Evolutionary conservation across 2,113 vertebrate genomes (phyloP).

Genomic region (Strix uralensis): DNA sequence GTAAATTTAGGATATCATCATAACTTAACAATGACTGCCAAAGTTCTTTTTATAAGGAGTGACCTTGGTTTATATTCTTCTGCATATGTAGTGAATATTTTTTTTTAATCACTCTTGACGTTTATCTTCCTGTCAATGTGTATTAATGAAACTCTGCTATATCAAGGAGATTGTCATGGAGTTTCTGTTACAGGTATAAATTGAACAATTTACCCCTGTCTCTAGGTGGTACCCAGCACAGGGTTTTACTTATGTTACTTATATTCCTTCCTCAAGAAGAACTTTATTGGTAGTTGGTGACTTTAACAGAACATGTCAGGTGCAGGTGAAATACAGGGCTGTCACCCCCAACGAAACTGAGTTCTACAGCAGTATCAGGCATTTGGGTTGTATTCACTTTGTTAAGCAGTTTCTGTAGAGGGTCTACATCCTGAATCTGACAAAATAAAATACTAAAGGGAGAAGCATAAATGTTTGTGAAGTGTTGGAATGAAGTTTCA

Average conservation of each 20-base stretch:
- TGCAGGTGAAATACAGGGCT: neutral
- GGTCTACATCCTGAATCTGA: neutral
- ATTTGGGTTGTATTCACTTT: neutral
- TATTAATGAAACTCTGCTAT: neutral
- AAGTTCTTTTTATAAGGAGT: neutral
- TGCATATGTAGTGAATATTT: neutral
- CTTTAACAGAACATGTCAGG: neutral
- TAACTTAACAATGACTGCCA: neutral
- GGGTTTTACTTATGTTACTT: neutral
- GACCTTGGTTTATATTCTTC: neutral
- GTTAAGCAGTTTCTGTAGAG: neutral
- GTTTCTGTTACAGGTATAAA: neutral
- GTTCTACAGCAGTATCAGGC: neutral
- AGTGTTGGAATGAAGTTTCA: constrained; percentile 19
- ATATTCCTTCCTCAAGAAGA: neutral
- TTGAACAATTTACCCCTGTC: neutral
- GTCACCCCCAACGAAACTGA: neutral
- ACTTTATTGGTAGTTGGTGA: neutral
- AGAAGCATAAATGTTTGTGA: neutral
- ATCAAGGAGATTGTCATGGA: neutral
- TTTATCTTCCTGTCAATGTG: neutral
- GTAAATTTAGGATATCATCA: neutral
- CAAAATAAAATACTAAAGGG: neutral
- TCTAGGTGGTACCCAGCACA: neutral
- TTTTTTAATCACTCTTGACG: neutral